phyloP scores from a whole-genome alignment of 2,797 vertebrate genomes.

The Scolopax bukidnonensis region DNA sequence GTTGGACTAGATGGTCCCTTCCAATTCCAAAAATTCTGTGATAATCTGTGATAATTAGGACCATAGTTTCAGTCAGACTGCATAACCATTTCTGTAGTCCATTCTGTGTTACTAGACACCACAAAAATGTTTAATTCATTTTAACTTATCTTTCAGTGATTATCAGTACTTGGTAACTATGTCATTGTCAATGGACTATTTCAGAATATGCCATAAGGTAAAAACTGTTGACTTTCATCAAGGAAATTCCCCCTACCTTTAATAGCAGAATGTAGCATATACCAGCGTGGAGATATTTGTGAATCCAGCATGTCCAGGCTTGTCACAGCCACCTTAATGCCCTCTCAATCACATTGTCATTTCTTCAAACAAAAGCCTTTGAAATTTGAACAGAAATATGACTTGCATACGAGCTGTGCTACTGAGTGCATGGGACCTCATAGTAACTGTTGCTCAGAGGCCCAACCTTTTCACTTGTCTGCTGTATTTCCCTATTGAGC shows the following conservation, averaged over 20 bases:
- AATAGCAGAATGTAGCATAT: neutral
- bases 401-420: neutral
- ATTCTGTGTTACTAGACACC: neutral
- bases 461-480: neutral
- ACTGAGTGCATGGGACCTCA: neutral
- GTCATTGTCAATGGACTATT: neutral
- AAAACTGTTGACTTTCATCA: neutral
- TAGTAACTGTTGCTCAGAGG: neutral
- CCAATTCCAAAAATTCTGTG: too few species aligned
- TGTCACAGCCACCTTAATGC: neutral
- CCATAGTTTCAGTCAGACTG: neutral
- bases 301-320: neutral
- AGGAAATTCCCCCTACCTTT: neutral
- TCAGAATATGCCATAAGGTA: neutral
- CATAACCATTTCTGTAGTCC: neutral
- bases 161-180: neutral
- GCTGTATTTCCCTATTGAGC: neutral
- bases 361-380: slow-evolving; percentile 44
- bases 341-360: neutral
- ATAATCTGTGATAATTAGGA: neutral
- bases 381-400: neutral
- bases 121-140: neutral
- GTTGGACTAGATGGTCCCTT: too few species aligned
- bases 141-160: neutral
- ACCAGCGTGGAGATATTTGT: neutral